Evolutionary conservation across 2,797 vertebrate species (phyloP), one percentile per base, ranked within the genome.

Genomic region (Crocodylus rhombifer): DNA sequence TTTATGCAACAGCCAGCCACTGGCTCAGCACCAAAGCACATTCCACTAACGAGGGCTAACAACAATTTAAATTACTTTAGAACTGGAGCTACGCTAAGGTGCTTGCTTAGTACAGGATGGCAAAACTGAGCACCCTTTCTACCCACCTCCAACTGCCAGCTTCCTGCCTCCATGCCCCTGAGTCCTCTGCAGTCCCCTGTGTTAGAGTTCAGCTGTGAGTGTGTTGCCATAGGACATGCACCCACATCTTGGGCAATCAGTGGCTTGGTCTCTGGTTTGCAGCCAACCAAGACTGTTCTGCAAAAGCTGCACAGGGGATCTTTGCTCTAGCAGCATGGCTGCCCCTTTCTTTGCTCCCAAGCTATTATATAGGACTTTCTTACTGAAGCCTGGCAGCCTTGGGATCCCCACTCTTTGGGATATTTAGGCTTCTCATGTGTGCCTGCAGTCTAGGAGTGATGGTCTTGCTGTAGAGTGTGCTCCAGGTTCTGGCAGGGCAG

Each of bases 401-500:
- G 14, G 67, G 67, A 23, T 30, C 11, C 30, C 30, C 30, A 30
- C 30, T 30, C 30, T 30, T 30, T 30, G 30, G 30, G 30, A 30
- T 30, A 30, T 36, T 33, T 33, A 23, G 67, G 23, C 20, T 21
- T 18, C 67, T 36, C 67, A 5, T 69, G 20, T 12, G 60, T 91
- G 78, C 82, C 69, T 1, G 0, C 5, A 5, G 20, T 14, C 67
- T 4, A 1, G 57, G 84, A 21, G 6, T 8, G 2, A 10, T 18
- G 23, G 30, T 20, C 6, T 15, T 57, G 64, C 26, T 60, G 42
- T 23, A 9, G 0, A 11, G 17, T 61, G 26, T 64, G 76, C 7
- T 12, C 25, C 33, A 14, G 6, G 33, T 23, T 69, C 67, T 23
- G 30, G 67, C 20, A 4, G 18, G 4, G 67, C 5, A 10, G 30